Conservation (phyloP, 1,140 invertebrate genomes). For the Solen grandis region DNA sequence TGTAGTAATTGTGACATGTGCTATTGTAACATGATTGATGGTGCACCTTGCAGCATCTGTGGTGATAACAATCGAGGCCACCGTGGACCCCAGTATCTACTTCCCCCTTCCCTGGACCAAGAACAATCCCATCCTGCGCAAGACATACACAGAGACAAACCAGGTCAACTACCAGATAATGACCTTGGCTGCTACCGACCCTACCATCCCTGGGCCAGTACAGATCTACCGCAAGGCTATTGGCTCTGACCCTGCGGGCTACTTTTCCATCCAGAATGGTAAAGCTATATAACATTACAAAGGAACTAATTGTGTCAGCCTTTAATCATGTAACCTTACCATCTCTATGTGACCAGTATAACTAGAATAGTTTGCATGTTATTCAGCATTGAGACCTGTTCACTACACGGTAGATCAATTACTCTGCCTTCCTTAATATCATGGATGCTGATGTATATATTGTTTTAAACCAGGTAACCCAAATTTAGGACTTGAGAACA, state of each 20-base stretch:
- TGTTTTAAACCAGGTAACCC: no score
- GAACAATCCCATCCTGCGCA: constrained; percentile 8
- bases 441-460: no score
- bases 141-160: constrained; percentile 14
- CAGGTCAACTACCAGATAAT: constrained; percentile 20
- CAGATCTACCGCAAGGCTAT: not conserved
- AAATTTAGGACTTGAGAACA: no score
- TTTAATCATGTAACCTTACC: no score
- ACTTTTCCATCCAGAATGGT: constrained; percentile 23
- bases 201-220: constrained; percentile 3
- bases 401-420: no score
- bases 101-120: constrained; percentile 35
- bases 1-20: not conserved
- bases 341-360: no score
- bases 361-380: no score
- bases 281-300: no score
- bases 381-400: no score
- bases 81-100: constrained; percentile 32
- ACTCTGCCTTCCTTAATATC: no score
- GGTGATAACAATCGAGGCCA: constrained; percentile 32
- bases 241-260: constrained; percentile 7
- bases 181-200: constrained; percentile 33
- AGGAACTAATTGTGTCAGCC: no score
- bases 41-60: constrained; percentile 29
- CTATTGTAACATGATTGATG: constrained; percentile 3